Percentiles rank a stretch among this genome's conserved stretches.
Conservation (phyloP, 1,140 invertebrate genomes). For the Archegozetes longisetosus region DNA sequence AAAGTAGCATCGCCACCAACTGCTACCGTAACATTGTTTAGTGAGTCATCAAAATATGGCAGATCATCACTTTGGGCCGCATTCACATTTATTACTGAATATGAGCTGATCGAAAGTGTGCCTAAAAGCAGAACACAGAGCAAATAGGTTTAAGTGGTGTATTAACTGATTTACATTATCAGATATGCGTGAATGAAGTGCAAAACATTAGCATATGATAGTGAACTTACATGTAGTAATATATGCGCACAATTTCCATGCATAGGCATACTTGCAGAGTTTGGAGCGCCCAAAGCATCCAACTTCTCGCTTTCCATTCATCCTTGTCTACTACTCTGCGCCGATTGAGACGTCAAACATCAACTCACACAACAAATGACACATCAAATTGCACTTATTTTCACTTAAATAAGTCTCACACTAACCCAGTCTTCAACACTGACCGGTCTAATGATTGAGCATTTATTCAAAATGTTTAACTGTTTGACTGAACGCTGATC, state of each 20-base stretch:
- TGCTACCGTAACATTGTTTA: conserved; percentile 80
- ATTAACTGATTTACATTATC: neutral
- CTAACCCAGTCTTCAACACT: neutral
- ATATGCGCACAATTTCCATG: neutral
- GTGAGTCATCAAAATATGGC: conserved; percentile 38
- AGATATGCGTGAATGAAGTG: neutral
- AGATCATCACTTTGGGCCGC: neutral
- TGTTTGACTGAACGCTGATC: neutral
- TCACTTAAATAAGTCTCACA: neutral
- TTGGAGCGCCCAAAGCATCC: neutral
- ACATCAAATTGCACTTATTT: neutral
- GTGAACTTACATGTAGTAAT: conserved; percentile 1
- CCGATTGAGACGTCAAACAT: neutral
- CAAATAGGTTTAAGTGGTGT: neutral
- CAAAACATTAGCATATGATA: neutral
- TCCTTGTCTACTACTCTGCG: neutral
- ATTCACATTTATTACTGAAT: neutral
- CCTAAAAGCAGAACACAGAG: neutral
- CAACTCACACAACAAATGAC: neutral
- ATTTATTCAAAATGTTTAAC: neutral
- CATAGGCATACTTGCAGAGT: neutral
- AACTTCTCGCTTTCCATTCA: neutral
- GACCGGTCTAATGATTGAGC: neutral
- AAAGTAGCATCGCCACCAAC: conserved; percentile 71
- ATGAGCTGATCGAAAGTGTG: neutral